A percentile compares a stretch with the other conserved stretches of the same genome.
phyloP scores from a whole-genome alignment of 2,888 invertebrate genomes.

The Tipula lateralis region DNA sequence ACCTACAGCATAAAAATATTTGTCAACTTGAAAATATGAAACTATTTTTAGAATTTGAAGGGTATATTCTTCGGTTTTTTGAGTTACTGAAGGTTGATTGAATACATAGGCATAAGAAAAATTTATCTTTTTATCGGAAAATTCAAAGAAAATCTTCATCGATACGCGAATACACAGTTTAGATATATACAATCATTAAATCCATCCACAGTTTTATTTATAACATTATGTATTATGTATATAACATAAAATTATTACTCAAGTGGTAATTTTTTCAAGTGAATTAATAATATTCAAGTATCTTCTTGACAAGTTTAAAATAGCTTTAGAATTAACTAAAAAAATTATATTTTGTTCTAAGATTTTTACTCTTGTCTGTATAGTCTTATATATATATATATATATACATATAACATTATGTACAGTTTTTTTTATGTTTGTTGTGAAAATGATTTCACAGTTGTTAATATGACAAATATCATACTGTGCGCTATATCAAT shows the following conservation, averaged over 20 bases:
- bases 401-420: background rate
- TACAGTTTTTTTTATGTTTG: background rate
- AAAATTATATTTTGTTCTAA: background rate
- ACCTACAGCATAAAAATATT: background rate
- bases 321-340: background rate
- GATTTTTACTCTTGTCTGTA: background rate
- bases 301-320: constrained; percentile 15
- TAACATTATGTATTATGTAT: background rate
- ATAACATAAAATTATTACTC: background rate
- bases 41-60: background rate
- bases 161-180: background rate
- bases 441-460: background rate
- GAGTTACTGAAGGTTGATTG: background rate
- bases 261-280: constrained; percentile 24
- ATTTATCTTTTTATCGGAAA: background rate
- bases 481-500: background rate
- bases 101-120: background rate
- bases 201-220: background rate
- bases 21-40: background rate
- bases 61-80: background rate
- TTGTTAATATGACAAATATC: background rate
- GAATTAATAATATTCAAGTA: background rate
- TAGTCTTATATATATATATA: background rate
- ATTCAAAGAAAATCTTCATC: background rate
- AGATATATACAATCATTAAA: background rate